Conservation (phyloP, 2,888 invertebrate species). For the Clusia tigrina region DNA sequence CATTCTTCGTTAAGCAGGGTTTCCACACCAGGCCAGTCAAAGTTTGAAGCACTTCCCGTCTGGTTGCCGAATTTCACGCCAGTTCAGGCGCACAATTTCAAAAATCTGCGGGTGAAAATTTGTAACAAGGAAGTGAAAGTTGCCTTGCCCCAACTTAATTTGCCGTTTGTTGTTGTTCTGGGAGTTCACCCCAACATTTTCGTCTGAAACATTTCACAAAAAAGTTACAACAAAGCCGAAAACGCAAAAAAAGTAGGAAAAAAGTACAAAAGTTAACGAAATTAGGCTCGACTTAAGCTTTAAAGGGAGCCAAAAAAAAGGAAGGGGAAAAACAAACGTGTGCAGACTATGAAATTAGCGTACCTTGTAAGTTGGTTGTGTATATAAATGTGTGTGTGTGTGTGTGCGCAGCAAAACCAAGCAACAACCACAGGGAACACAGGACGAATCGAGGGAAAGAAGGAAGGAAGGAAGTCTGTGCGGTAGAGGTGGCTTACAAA, state of each 20-base stretch:
- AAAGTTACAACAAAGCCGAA: slow-evolving; percentile 39
- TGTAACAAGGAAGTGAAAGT: slow-evolving; percentile 3
- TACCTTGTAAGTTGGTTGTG: slow-evolving; percentile 28
- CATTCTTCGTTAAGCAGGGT: no score
- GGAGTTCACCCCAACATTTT: neutral
- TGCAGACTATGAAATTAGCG: slow-evolving; percentile 52
- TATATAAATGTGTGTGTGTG: neutral
- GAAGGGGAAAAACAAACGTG: slow-evolving; percentile 47
- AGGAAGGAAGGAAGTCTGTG: neutral
- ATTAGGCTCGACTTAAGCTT: slow-evolving; percentile 6
- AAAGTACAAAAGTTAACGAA: slow-evolving; percentile 27
- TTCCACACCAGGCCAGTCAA: no score
- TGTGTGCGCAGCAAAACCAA: neutral
- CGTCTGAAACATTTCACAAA: slow-evolving; percentile 29
- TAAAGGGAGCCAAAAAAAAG: slow-evolving; percentile 23
- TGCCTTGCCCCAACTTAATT: no score
- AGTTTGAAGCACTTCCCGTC: no score
- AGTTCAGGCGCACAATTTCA: no score
- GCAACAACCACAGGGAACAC: neutral
- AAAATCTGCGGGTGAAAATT: no score
- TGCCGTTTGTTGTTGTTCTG: no score
- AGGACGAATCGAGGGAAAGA: neutral
- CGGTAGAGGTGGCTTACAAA: no score
- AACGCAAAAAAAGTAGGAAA: slow-evolving; percentile 22
- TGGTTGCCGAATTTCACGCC: no score